These are phyloP conservation scores for Oedothorax gibbosus DNA, from an alignment of 1,140 invertebrate genomes.

Conservation along the genomic window DNA sequence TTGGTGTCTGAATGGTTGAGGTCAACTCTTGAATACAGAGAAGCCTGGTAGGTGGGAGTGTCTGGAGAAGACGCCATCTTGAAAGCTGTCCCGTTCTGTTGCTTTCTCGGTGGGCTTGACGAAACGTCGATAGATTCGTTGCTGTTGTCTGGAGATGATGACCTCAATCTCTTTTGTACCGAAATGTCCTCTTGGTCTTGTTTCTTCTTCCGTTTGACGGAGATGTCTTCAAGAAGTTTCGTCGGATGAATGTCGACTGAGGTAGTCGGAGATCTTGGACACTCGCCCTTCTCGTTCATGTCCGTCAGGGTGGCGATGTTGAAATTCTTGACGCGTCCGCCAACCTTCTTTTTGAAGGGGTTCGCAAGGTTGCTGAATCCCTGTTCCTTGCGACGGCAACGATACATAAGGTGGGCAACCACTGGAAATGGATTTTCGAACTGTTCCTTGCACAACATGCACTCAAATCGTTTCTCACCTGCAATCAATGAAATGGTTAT, in stretches of 20 bases:
- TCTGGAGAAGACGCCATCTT: conserved; percentile 18
- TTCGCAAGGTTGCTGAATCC: conserved; percentile 33
- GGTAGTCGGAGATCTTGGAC: conserved; percentile 7
- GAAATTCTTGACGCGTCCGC: conserved; percentile 62
- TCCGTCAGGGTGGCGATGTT: conserved; percentile 64
- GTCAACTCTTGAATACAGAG: conserved; percentile 16
- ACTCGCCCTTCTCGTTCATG: conserved; percentile 19
- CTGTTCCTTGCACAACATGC: conserved; percentile 62
- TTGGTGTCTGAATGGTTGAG: not conserved
- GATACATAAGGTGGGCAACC: conserved; percentile 63
- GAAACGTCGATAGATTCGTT: not conserved
- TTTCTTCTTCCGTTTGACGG: conserved; percentile 3
- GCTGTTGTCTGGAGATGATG: not conserved
- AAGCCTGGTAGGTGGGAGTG: not conserved
- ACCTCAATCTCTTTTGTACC: conserved; percentile 4
- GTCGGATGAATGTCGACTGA: not conserved
- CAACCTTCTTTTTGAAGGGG: conserved; percentile 48
- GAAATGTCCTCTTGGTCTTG: not conserved
- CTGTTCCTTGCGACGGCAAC: conserved; percentile 58
- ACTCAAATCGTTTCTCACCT: conserved; percentile 62
- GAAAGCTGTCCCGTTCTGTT: conserved; percentile 16
- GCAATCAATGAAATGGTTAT: not conserved
- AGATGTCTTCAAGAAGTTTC: not conserved
- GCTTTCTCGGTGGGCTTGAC: not conserved
- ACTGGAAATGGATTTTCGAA: conserved; percentile 64